Evolutionary conservation across 2,888 invertebrate species (phyloP).

Genomic region (Hermodice carunculata): DNA sequence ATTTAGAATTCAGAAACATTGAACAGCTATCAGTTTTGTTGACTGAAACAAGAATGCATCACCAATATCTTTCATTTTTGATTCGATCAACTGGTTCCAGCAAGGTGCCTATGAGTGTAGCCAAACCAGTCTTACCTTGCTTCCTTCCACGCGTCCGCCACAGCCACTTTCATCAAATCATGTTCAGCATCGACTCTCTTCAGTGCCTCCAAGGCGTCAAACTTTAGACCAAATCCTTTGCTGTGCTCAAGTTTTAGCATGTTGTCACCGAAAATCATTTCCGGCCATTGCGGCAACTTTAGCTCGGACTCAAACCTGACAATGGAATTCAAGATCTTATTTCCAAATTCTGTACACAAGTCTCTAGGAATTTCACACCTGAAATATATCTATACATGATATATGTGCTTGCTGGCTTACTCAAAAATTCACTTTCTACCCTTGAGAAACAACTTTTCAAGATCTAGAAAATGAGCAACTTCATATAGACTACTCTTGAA

Average conservation of each 20-base stretch:
- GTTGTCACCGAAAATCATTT: constrained; percentile 98
- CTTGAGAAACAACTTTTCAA: not conserved
- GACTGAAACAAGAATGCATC: too few relatives aligned
- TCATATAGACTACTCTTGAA: not conserved
- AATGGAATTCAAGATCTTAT: not conserved
- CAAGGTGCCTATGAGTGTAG: too few relatives aligned
- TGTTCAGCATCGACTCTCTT: constrained; percentile 76
- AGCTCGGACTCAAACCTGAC: constrained; percentile 62
- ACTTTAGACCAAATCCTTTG: constrained; percentile 76
- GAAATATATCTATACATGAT: too few relatives aligned
- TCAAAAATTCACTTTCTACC: not conserved
- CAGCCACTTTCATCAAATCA: constrained; percentile 84
- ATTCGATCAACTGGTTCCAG: too few relatives aligned
- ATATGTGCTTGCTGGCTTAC: too few relatives aligned
- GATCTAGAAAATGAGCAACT: constrained; percentile 18
- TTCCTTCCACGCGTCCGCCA: constrained; percentile 92
- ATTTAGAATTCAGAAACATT: too few relatives aligned
- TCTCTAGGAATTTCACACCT: not conserved
- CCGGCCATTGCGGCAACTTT: constrained; percentile 91
- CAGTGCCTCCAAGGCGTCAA: constrained; percentile 92
- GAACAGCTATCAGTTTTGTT: too few relatives aligned
- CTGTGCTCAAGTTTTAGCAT: constrained; percentile 79
- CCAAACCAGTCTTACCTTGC: constrained; percentile 79
- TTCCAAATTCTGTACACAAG: not conserved
- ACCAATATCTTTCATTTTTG: too few relatives aligned